A percentile compares a stretch with the other conserved stretches of the same genome.
Evolutionary conservation across 2,113 vertebrate genomes (phyloP).

Genomic region (Tricholaema leucomelas): DNA sequence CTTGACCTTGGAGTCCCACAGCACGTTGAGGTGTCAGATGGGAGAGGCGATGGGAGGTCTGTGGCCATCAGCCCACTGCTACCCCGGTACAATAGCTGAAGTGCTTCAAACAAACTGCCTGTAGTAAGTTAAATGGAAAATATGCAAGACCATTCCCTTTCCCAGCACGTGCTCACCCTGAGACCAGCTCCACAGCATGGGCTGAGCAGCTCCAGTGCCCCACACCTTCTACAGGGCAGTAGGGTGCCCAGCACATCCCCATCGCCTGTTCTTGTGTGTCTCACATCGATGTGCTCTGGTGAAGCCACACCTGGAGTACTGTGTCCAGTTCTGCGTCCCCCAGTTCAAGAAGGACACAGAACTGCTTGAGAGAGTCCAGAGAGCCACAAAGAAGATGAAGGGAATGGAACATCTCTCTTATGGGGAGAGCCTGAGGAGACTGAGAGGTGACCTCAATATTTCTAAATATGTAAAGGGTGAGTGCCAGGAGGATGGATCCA

Average conservation of each 20-base stretch:
- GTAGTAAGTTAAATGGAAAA: constrained; percentile 44
- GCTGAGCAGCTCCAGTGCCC: background rate
- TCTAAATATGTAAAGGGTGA: too few relatives aligned
- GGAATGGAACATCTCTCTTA: too few relatives aligned
- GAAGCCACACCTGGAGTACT: too few relatives aligned
- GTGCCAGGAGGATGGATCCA: too few relatives aligned
- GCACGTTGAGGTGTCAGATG: accelerated
- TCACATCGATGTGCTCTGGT: accelerated
- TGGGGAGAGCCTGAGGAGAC: too few relatives aligned
- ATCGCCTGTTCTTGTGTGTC: accelerated
- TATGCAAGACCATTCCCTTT: background rate
- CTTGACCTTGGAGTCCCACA: accelerated
- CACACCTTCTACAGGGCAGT: accelerated
- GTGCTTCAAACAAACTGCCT: constrained; percentile 2
- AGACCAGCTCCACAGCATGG: background rate
- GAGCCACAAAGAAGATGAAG: too few relatives aligned
- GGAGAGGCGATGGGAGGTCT: background rate
- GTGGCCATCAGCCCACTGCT: background rate
- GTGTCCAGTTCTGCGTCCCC: too few relatives aligned
- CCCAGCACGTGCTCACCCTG: background rate
- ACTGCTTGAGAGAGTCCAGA: too few relatives aligned
- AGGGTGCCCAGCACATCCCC: background rate
- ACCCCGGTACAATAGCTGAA: accelerated
- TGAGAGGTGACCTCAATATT: too few relatives aligned
- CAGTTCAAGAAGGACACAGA: too few relatives aligned